phyloP scores from a whole-genome alignment of 2,113 vertebrate species.

The Atractosteus spatula region DNA sequence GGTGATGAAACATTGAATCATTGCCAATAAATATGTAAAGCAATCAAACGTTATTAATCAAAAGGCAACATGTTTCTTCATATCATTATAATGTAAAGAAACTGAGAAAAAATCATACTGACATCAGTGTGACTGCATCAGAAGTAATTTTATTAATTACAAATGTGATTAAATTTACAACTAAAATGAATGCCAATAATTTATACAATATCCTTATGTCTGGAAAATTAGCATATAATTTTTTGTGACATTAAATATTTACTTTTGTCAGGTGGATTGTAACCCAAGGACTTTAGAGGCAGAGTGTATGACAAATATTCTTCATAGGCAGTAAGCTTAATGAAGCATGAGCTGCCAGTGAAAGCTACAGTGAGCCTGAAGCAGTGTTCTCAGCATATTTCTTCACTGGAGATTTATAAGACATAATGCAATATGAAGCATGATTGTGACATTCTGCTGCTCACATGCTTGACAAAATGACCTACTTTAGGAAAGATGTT shows the following conservation, averaged over 20 bases:
- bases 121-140: no score
- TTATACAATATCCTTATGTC: background rate
- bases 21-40: no score
- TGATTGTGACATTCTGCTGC: background rate
- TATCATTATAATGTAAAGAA: no score
- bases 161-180: no score
- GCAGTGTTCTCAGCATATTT: slow-evolving; percentile 7
- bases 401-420: slow-evolving; percentile 6
- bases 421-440: slow-evolving; percentile 7
- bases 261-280: slow-evolving; percentile 22
- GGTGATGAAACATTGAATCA: no score
- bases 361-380: slow-evolving; percentile 8
- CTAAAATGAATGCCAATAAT: background rate
- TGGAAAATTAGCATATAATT: slow-evolving; percentile 5
- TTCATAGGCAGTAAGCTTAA: slow-evolving; percentile 23
- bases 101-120: no score
- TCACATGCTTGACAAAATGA: slow-evolving; percentile 8
- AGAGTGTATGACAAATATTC: slow-evolving; percentile 29
- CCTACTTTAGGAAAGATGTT: background rate
- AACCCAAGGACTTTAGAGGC: slow-evolving; percentile 20
- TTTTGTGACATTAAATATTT: slow-evolving; percentile 20
- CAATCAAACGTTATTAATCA: no score
- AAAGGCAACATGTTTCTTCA: no score
- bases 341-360: slow-evolving; percentile 26
- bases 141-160: no score